Base-by-base conservation (phyloP, 2,113 vertebrate species). In the Neolamprologus tretocephalus region DNA sequence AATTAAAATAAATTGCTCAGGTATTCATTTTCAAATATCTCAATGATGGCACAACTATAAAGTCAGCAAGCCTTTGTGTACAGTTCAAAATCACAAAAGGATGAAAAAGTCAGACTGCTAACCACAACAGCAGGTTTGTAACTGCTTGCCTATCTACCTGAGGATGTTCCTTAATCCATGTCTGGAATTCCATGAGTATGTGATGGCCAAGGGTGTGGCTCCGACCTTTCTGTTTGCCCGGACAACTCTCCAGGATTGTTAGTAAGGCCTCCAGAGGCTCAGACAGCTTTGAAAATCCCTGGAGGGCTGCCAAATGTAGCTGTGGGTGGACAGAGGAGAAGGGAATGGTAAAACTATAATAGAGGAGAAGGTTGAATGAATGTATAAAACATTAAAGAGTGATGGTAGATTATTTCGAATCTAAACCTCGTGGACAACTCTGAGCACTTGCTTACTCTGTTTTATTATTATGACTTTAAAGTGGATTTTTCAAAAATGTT, bases 141-240 rank as follows among this genome's bases (percentile, higher is more conserved):
- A 85, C 33, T 26, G 55, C 31, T 47, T 23, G 21, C 16, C 78
- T 2, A 4, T 58, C 12, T 81, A 94, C 95, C 94, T 94, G 87
- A 8, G 94, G 94, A 86, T 86, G 82, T 26, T 88, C 84, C 31
- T 90, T 89, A 57, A 93, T 71, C 96, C 96, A 97, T 13, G 45
- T 89, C 71, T 92, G 91, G 81, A 97, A 97, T 91, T 97, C 95
- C 8, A 88, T 53, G 21, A 97, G 91, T 78, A 97, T 57, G 4
- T 95, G 90, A 54, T 93, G 88, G 12, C 87, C 58, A 14, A 96
- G 86, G 19, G 93, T 95, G 86, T 89, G 84, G 79, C 91, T 89
- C n/a, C 92, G 94, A 63, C 92, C 86, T 88, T 92, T 96, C 87
- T 95, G 95, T 89, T 89, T 88, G 53, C 91, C 90, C 1, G 94